phyloP scores from a whole-genome alignment of 1,140 invertebrate species.

The Oryctes rhinoceros region DNA sequence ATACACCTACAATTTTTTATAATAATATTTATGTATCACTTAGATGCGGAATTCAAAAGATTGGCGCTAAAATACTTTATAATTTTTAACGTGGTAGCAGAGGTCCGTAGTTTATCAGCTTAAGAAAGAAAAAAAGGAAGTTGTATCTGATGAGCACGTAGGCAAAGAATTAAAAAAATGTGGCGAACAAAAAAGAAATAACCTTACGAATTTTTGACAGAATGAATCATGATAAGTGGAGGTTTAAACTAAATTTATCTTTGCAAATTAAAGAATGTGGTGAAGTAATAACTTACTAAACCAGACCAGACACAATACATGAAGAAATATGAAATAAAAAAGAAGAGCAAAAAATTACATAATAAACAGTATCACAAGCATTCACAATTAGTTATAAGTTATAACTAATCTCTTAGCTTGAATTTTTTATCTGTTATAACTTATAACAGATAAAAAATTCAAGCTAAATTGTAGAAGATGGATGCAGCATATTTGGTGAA shows the following conservation, averaged over 20 bases:
- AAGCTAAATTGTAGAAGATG: constrained; percentile 6
- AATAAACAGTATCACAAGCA: not conserved
- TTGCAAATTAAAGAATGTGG: not conserved
- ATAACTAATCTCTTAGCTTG: no score
- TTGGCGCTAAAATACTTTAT: no score
- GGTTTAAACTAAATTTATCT: not conserved
- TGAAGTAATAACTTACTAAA: not conserved
- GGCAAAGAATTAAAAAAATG: not conserved
- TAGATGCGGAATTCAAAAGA: no score
- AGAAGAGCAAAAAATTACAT: constrained; percentile 11
- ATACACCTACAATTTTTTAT: no score
- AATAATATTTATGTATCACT: no score
- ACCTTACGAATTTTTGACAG: not conserved
- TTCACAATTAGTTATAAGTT: not conserved
- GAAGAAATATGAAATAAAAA: constrained; percentile 29
- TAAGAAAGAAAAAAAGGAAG: not conserved
- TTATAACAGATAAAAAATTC: constrained; percentile 1
- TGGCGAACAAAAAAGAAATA: not conserved
- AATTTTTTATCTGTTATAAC: constrained; percentile 1
- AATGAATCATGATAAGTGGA: constrained; percentile 7
- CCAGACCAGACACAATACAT: not conserved
- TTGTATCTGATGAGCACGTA: not conserved
- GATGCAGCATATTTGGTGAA: not conserved
- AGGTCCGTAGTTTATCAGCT: not conserved
- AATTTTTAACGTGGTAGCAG: constrained; percentile 26